These are phyloP conservation scores for Aegithalos caudatus DNA, from an alignment of 2,113 vertebrate genomes.

Conservation along the genomic window DNA sequence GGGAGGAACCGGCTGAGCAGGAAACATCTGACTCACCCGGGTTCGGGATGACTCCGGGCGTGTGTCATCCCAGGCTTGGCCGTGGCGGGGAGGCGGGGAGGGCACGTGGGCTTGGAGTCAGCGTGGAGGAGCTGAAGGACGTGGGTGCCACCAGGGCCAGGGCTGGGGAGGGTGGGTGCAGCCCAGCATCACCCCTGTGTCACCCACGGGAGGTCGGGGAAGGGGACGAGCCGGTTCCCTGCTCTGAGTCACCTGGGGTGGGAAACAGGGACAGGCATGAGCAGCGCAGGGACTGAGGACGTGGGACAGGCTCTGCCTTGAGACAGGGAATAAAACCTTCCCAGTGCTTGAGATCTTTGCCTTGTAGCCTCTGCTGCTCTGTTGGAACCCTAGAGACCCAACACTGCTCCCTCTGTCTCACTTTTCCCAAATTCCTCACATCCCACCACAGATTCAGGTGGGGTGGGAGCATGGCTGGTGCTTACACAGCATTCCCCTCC, in stretches of 20 bases:
- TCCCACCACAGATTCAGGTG: rapidly evolving
- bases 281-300: background rate
- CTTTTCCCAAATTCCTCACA: rapidly evolving
- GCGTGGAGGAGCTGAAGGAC: background rate
- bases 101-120: background rate
- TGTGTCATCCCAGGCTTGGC: constrained; percentile 40
- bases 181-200: background rate
- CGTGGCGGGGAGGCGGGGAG: background rate
- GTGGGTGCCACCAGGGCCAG: background rate
- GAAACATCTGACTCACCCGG: constrained; percentile 69
- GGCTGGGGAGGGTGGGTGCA: background rate
- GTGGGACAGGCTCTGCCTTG: background rate
- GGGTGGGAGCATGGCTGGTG: background rate
- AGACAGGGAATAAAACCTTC: background rate
- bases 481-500: background rate
- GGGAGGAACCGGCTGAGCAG: constrained; percentile 61
- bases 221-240: background rate
- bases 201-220: background rate
- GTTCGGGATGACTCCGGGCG: constrained; percentile 25
- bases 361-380: background rate
- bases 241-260: background rate
- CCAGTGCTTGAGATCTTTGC: background rate
- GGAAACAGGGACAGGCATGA: background rate
- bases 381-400: too few relatives aligned
- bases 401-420: background rate